A percentile compares a stretch with the other conserved stretches of the same genome.
phyloP scores from a whole-genome alignment of 2,797 vertebrate genomes.

The Orestias chungarensis region DNA sequence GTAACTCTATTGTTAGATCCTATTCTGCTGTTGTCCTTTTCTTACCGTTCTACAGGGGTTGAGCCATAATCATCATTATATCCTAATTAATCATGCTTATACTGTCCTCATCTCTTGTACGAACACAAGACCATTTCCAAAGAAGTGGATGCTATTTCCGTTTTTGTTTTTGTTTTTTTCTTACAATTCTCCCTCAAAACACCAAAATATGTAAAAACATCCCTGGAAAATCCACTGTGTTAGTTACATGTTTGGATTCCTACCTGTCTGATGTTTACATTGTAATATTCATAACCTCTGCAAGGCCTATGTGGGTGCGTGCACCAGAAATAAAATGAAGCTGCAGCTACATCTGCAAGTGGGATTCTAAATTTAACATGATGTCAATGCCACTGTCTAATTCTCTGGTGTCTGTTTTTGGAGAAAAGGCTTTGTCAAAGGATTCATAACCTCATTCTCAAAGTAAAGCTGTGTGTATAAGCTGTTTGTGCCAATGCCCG shows the following conservation, averaged over 20 bases:
- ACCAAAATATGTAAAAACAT: neutral
- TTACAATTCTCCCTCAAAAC: no score
- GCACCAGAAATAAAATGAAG: constrained; percentile 24
- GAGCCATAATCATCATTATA: neutral
- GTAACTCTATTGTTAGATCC: neutral
- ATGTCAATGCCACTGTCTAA: neutral
- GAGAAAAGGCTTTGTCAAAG: constrained; percentile 2
- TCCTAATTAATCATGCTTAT: neutral
- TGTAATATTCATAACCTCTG: constrained; percentile 4
- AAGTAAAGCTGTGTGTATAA: constrained; percentile 9
- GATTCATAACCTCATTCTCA: constrained; percentile 5
- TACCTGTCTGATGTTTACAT: neutral
- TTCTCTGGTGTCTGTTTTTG: constrained; percentile 1
- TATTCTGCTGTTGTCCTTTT: neutral
- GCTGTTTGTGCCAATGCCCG: neutral
- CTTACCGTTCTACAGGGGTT: neutral
- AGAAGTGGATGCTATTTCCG: neutral
- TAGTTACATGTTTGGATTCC: neutral
- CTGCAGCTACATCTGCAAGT: neutral
- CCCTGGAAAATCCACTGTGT: constrained; percentile 1
- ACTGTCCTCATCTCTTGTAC: neutral
- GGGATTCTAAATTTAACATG: constrained; percentile 13
- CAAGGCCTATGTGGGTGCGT: neutral
- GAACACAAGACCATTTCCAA: neutral
- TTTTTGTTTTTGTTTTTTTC: neutral